phyloP scores from a whole-genome alignment of 2,797 vertebrate species.

The Hemibagrus guttatus region DNA sequence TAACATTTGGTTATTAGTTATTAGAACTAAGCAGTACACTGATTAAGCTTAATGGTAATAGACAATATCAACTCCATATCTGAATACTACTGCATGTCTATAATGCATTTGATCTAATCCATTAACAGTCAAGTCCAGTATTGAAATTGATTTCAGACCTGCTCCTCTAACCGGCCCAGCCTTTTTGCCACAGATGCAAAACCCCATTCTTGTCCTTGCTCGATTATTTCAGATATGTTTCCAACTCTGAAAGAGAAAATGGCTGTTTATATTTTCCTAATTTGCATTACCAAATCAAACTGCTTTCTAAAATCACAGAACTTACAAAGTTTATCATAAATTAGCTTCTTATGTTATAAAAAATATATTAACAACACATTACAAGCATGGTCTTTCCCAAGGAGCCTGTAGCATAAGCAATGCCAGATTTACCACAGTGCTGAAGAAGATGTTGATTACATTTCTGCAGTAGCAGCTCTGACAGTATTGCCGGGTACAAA shows the following conservation, averaged over 20 bases:
- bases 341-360: background rate
- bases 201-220: slow-evolving; percentile 74
- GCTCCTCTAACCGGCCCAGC: slow-evolving; percentile 82
- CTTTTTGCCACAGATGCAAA: slow-evolving; percentile 72
- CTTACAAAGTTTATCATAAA: background rate
- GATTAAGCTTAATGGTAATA: background rate
- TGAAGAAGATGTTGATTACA: background rate
- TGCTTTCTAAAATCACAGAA: background rate
- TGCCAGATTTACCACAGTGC: background rate
- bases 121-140: background rate
- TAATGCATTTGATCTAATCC: background rate
- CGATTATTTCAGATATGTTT: slow-evolving; percentile 75
- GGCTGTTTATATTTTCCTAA: background rate
- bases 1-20: background rate
- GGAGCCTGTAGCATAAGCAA: background rate
- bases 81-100: background rate
- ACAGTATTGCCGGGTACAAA: background rate
- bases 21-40: background rate
- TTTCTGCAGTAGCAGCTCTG: background rate
- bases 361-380: background rate
- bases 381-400: background rate
- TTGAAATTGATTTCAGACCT: slow-evolving; percentile 73
- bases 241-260: slow-evolving; percentile 74
- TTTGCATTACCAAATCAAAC: background rate
- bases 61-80: background rate